Base-by-base conservation (phyloP, 2,888 invertebrate genomes). In the Apoda limacodes region DNA sequence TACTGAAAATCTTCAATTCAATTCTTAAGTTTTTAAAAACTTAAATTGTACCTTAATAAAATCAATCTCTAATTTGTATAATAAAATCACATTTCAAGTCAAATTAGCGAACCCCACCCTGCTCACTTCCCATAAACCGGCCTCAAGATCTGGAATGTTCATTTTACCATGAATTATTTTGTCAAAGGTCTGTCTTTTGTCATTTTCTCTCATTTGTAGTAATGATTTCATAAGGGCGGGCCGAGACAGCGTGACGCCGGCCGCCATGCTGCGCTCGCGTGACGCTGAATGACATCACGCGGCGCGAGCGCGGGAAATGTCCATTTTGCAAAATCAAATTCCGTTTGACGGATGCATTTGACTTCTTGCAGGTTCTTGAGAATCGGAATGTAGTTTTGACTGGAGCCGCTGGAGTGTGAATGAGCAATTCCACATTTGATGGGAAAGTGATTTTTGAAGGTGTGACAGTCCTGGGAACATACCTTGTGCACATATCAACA, bases 381-480 rank as follows among this genome's bases (percentile, higher is more conserved):
- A 61, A 61, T 46, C 52, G 51, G 52, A 57, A 54, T 60, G 59
- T 43, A 52, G 55, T 55, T 48, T 50, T 55, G 52, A 58, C 48
- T 54, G 59, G 55, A 54, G 37, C 42, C 60, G 59, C 26, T 57
- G 45, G 55, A 55, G 69, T 70, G 69, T 76, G 75, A 76, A 75
- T 66, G 70, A 64, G 64, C 76, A 75, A 75, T 76, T 74, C 50
- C 50, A 44, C 39, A 47, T 50, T 46, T 57, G 66, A 64, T 75
- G 74, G 69, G 74, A 75, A 74, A 52, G 37, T 41, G 46, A 29
- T 39, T 42, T 43, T 43, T 39, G 42, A 42, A 24, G 47, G 46
- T 43, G 17, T 51, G 55, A 52, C 53, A 46, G 47, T 42, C 41
- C 34, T 54, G 60, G 52, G 57, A 55, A 57, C 38, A 46, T n/a